Evolutionary conservation across 2,797 vertebrate genomes (phyloP).

Genomic region (Martes flavigula): DNA sequence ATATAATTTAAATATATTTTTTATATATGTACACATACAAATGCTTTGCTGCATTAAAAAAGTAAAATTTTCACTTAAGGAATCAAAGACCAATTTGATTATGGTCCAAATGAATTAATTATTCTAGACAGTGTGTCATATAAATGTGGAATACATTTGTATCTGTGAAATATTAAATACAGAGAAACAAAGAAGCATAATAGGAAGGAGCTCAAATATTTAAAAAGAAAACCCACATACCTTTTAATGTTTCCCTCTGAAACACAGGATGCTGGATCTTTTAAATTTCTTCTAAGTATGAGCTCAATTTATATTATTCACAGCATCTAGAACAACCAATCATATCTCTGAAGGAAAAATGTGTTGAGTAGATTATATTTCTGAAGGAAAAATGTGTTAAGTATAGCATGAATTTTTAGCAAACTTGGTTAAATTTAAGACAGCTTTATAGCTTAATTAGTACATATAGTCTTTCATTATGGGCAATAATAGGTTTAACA

Average conservation of each 20-base stretch:
- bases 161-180: conserved; percentile 42
- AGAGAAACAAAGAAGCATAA: conserved; percentile 45
- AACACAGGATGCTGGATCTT: conserved; percentile 63
- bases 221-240: conserved; percentile 67
- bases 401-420: conserved; percentile 74
- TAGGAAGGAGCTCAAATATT: neutral
- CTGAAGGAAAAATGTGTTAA: conserved; percentile 66
- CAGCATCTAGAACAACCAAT: conserved; percentile 71
- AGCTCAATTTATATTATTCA: conserved; percentile 77
- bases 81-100: conserved; percentile 32
- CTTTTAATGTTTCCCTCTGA: conserved; percentile 69
- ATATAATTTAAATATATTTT: no score
- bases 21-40: no score
- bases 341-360: conserved; percentile 61
- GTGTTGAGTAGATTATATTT: conserved; percentile 71
- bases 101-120: neutral
- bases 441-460: conserved; percentile 67
- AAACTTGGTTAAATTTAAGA: conserved; percentile 59
- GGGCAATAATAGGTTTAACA: conserved; percentile 67
- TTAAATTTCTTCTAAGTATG: conserved; percentile 29
- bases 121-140: neutral
- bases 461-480: conserved; percentile 72
- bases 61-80: conserved; percentile 15
- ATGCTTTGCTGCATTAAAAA: conserved; percentile 5
- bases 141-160: neutral